These are phyloP conservation scores for Agelastica alni DNA, from an alignment of 2,888 invertebrate species.

Conservation along the genomic window DNA sequence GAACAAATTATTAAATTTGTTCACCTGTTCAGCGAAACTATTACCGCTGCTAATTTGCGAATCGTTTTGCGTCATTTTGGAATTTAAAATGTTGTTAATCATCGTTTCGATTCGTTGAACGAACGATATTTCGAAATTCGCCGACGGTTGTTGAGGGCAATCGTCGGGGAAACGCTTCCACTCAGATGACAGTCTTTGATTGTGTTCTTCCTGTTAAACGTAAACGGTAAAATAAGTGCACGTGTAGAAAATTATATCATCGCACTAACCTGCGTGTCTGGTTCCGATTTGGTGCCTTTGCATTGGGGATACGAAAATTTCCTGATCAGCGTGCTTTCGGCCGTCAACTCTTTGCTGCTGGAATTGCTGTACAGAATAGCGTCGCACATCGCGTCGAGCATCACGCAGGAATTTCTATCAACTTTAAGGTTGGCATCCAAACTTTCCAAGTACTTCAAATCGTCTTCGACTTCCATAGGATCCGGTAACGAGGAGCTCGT, in stretches of 20 bases:
- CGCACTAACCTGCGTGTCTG: too few species aligned
- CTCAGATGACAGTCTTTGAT: too few species aligned
- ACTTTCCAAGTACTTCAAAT: conserved; percentile 31
- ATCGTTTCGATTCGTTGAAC: not conserved
- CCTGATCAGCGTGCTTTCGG: conserved; percentile 2
- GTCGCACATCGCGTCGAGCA: conserved; percentile 39
- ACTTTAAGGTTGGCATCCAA: conserved; percentile 24
- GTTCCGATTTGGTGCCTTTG: too few species aligned
- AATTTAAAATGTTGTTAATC: not conserved
- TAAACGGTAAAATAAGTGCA: too few species aligned
- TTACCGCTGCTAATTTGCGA: conserved; percentile 9
- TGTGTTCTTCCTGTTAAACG: too few species aligned
- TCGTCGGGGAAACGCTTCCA: too few species aligned
- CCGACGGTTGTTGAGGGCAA: too few species aligned
- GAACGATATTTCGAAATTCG: not conserved
- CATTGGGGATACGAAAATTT: not conserved
- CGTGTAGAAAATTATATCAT: too few species aligned
- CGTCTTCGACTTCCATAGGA: conserved; percentile 32
- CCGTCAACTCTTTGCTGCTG: not conserved
- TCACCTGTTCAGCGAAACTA: conserved; percentile 2
- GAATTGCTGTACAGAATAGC: conserved; percentile 32
- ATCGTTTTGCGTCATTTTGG: not conserved
- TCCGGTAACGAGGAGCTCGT: conserved; percentile 25
- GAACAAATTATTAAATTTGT: conserved; percentile 16
- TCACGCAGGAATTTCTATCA: conserved; percentile 23